Evolutionary conservation across 2,888 invertebrate species (phyloP), one percentile per base, ranked within the genome.

Genomic region (Lutraria lutraria): DNA sequence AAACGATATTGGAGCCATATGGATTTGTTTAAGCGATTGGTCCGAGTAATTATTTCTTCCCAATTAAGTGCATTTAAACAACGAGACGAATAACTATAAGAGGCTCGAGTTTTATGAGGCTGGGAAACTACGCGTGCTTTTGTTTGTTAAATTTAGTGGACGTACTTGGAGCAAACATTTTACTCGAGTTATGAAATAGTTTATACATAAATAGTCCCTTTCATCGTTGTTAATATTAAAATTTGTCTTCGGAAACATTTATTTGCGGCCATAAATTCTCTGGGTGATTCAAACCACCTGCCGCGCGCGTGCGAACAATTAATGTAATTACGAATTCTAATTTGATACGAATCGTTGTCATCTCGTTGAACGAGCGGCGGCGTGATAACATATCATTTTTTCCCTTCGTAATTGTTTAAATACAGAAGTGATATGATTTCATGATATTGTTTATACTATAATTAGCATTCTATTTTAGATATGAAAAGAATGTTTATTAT

Each of bases 301-400:
- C 88, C 81, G 29, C 56, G 81, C 72, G 85, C 88, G 85, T 85
- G 88, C 85, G 56, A n/a, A 63, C 88, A 88, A 88, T 88, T 88
- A 88, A 85, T 79, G 56, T 83, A 83, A 83, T 87, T 83, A 80
- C 87, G 81, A 87, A 72, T 72, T 81, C 25, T 87, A 87, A 87
- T 87, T 87, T 87, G 86, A 87, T 87, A 82, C 76, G 81, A 87
- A 82, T 87, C 56, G 53, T 84, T 84, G 84, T 84, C 84, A 76
- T 84, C 84, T 34, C 52, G 6, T 12, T 43, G 16, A 84, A n/a
- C 84, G 53, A 60, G 63, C 72, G 68, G 2, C 43, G 15, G 34
- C n/a, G 83, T 52, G 83, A 83, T 84, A 72, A 31, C 76, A 84
- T 84, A 84, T 54, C 31, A 84, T 19, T 72, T 25, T 29, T 76